phyloP scores from a whole-genome alignment of 2,113 vertebrate genomes.

The Panthera tigris region DNA sequence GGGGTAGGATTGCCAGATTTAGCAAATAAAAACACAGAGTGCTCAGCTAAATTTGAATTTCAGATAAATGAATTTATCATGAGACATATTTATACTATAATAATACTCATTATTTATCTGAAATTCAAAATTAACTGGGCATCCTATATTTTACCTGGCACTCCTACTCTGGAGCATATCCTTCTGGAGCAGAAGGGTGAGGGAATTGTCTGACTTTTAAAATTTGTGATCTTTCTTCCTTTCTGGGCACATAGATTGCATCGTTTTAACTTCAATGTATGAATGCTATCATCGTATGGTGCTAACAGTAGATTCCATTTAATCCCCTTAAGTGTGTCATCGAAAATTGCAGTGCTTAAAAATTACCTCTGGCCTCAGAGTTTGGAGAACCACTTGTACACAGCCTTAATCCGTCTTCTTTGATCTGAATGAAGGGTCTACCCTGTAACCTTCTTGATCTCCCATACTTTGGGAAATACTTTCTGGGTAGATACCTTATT shows the following conservation, averaged over 20 bases:
- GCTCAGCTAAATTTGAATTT: constrained; percentile 50
- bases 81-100: neutral
- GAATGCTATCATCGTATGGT: neutral
- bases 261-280: neutral
- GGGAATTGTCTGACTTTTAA: neutral
- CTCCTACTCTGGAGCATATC: neutral
- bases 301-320: neutral
- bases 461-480: neutral
- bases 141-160: constrained; percentile 46
- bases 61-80: constrained; percentile 31
- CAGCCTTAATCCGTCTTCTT: neutral
- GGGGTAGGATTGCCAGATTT: neutral
- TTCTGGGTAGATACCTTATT: neutral
- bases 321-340: neutral
- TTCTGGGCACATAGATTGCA: neutral
- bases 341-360: neutral
- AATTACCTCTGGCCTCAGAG: neutral
- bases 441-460: neutral
- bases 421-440: neutral
- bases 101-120: constrained; percentile 37
- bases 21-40: constrained; percentile 22
- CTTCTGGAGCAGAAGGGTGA: neutral
- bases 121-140: neutral
- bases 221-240: neutral
- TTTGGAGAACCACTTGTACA: neutral